These are phyloP conservation scores for Gymnocypris eckloni DNA, from an alignment of 2,797 vertebrate species.

Conservation along the genomic window DNA sequence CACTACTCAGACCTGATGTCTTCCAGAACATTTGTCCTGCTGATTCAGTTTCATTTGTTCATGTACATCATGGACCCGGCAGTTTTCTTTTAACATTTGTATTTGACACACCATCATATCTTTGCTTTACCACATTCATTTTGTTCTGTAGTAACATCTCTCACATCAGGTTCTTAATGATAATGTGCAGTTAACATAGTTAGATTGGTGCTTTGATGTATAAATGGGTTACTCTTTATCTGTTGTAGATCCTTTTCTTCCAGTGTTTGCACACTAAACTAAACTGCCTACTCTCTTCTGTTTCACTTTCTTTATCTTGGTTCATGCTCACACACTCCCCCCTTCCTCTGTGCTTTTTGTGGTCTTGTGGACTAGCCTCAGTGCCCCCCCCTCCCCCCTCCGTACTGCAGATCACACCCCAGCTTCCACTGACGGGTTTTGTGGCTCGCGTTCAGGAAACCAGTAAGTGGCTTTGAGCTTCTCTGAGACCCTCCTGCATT, in stretches of 20 bases:
- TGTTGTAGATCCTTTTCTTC: conserved; percentile 9
- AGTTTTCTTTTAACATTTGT: conserved; percentile 4
- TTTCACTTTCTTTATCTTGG: conserved; percentile 35
- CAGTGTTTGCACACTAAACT: conserved; percentile 57
- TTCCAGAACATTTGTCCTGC: background rate
- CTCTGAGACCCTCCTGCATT: conserved; percentile 26
- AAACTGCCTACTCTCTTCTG: conserved; percentile 42
- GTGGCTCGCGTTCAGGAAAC: conserved; percentile 98
- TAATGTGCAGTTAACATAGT: background rate
- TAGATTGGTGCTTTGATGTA: background rate
- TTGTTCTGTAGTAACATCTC: background rate
- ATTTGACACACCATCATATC: background rate
- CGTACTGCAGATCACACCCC: conserved; percentile 94
- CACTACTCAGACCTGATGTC: background rate
- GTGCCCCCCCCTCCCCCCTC: conserved; percentile 88
- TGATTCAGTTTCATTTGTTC: background rate
- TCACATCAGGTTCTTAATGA: background rate
- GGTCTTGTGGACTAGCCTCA: conserved; percentile 81
- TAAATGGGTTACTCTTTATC: conserved; percentile 16
- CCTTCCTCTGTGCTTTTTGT: conserved; percentile 45
- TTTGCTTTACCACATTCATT: background rate
- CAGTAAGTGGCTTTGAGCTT: conserved; percentile 84
- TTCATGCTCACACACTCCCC: conserved; percentile 31
- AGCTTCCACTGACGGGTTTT: conserved; percentile 97
- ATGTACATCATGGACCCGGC: background rate